Percentiles rank a stretch among this genome's conserved stretches.
Conservation (phyloP, 2,888 invertebrate genomes). For the Aporophyla lueneburgensis region DNA sequence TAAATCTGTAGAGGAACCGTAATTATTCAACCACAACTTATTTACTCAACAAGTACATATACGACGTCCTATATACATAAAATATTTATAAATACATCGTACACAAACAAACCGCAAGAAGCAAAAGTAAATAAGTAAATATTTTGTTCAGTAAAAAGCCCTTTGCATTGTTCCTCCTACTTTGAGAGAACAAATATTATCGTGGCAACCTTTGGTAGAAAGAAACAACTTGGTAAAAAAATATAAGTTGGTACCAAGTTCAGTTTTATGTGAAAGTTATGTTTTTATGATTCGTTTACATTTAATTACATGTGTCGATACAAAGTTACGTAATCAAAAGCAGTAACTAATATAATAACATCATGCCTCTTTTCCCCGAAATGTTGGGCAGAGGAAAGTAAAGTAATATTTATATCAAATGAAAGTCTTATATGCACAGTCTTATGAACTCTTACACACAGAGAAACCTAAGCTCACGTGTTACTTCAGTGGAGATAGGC, state of each 20-base stretch:
- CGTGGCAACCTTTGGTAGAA: slow-evolving; percentile 1
- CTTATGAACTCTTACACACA: too few relatives aligned
- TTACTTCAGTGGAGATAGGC: too few relatives aligned
- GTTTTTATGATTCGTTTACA: background rate
- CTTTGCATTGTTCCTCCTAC: slow-evolving; percentile 20
- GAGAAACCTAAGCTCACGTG: too few relatives aligned
- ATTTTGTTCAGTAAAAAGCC: slow-evolving; percentile 15
- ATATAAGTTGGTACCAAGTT: background rate
- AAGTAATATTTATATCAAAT: too few relatives aligned
- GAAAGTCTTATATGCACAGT: too few relatives aligned
- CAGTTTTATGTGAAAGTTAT: background rate
- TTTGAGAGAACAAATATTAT: slow-evolving; percentile 21
- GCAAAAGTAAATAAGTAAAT: slow-evolving; percentile 24
- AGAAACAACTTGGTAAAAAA: background rate
- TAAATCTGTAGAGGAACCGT: background rate
- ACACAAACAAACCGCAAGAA: slow-evolving; percentile 23
- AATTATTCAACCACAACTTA: background rate
- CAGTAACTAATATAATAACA: too few relatives aligned
- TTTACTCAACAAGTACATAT: slow-evolving; percentile 13
- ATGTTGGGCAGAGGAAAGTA: too few relatives aligned
- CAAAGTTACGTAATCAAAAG: background rate
- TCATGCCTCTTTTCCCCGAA: too few relatives aligned
- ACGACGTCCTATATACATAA: background rate
- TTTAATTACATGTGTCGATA: slow-evolving; percentile 4
- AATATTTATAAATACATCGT: slow-evolving; percentile 1